A percentile compares a stretch with the other conserved stretches of the same genome.
These are phyloP conservation scores for Pseudonaja textilis DNA, from an alignment of 2,113 vertebrate species.

Conservation along the genomic window DNA sequence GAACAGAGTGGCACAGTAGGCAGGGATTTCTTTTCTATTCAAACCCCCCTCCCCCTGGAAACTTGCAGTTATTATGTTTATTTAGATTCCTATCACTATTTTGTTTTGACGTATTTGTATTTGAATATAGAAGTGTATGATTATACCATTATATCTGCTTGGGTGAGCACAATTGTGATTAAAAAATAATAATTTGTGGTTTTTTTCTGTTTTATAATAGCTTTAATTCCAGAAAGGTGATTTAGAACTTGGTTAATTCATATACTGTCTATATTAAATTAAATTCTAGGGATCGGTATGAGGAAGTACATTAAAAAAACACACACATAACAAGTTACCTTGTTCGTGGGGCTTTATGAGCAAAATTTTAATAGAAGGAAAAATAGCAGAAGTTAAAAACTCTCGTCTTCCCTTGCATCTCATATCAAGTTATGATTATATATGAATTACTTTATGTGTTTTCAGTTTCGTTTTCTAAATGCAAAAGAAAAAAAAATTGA, in stretches of 20 bases:
- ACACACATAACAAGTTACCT: background rate
- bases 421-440: constrained; percentile 3
- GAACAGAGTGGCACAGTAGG: background rate
- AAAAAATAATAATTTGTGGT: background rate
- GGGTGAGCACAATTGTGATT: background rate
- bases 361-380: background rate
- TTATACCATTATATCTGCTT: background rate
- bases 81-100: background rate
- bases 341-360: fast-evolving
- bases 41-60: background rate
- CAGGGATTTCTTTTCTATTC: background rate
- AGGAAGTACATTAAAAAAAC: background rate
- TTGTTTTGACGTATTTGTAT: background rate
- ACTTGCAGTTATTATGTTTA: background rate
- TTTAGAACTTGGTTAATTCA: background rate
- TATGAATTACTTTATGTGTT: constrained; percentile 1
- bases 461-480: constrained; percentile 26
- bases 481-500: background rate
- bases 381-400: background rate
- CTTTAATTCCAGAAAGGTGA: background rate
- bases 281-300: background rate
- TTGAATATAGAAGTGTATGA: background rate
- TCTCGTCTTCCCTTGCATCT: background rate
- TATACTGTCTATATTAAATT: background rate
- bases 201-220: background rate